Conservation (phyloP, 2,113 vertebrate species). For the Malaclemys terrapin region DNA sequence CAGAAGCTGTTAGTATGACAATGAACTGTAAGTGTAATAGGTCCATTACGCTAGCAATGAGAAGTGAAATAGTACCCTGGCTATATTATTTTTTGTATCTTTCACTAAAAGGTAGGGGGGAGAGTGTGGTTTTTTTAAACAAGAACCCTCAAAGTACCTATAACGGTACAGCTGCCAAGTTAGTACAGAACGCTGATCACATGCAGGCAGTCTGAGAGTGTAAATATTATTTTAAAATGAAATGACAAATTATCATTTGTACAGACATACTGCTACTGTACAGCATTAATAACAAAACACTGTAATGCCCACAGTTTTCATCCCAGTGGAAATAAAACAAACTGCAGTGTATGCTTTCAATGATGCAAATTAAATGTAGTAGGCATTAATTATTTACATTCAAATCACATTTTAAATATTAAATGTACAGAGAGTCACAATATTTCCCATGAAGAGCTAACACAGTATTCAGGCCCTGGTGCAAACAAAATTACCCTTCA, state of each 20-base stretch:
- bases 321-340: conserved; percentile 28
- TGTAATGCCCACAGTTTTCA: not conserved
- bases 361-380: conserved; percentile 42
- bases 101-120: not conserved
- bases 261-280: not conserved
- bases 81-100: not conserved
- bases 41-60: fast-evolving
- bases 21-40: not conserved
- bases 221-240: conserved; percentile 38
- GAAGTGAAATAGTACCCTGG: not conserved
- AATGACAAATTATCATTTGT: conserved; percentile 33
- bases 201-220: not conserved
- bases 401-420: conserved; percentile 41
- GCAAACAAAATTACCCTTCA: not conserved
- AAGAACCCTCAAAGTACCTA: not conserved
- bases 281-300: conserved; percentile 28
- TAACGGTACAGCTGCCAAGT: not conserved
- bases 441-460: conserved; percentile 32
- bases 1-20: not conserved
- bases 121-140: not conserved
- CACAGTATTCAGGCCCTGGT: not conserved
- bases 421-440: conserved; percentile 10
- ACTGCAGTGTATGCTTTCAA: not conserved
- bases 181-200: not conserved
- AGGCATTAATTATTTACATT: conserved; percentile 51